These are phyloP conservation scores for Hippocampus guttulatus DNA, from an alignment of 2,113 vertebrate genomes.

Conservation along the genomic window DNA sequence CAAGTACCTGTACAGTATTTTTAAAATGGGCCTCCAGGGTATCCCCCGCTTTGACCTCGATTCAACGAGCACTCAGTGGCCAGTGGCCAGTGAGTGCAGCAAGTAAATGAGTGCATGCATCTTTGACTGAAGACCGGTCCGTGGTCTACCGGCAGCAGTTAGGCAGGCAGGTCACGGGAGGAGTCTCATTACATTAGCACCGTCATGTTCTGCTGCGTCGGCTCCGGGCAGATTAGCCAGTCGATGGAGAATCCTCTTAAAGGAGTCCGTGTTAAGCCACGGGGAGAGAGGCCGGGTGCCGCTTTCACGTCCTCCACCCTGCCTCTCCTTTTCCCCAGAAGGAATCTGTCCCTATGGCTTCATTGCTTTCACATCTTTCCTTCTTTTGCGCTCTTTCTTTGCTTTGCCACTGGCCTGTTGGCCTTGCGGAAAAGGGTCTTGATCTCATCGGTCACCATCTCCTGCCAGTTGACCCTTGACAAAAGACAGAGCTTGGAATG, in stretches of 20 bases:
- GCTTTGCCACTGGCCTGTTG: constrained; percentile 69
- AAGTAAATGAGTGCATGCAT: constrained; percentile 25
- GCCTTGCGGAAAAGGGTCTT: constrained; percentile 77
- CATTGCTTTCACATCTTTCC: constrained; percentile 14
- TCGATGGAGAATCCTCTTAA: constrained; percentile 75
- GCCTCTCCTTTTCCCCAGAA: neutral
- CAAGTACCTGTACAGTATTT: constrained; percentile 23
- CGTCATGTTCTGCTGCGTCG: constrained; percentile 68
- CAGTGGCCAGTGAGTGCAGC: constrained; percentile 60
- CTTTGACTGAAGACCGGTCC: constrained; percentile 30
- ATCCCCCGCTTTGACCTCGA: constrained; percentile 25
- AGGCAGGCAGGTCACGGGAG: constrained; percentile 35
- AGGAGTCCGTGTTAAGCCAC: constrained; percentile 67
- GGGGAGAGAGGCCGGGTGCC: constrained; percentile 45
- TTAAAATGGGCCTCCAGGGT: constrained; percentile 49
- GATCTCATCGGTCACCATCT: constrained; percentile 80
- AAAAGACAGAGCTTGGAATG: constrained; percentile 19
- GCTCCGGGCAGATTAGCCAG: constrained; percentile 69
- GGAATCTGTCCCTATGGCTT: constrained; percentile 7
- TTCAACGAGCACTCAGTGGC: constrained; percentile 67
- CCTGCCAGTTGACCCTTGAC: constrained; percentile 80
- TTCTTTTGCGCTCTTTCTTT: constrained; percentile 38
- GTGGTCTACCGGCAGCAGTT: constrained; percentile 29
- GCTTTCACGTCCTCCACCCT: constrained; percentile 12
- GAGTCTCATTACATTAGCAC: constrained; percentile 71